Base-by-base conservation (phyloP, 64 coral and sea anemone genomes). In the Acropora yongei region DNA sequence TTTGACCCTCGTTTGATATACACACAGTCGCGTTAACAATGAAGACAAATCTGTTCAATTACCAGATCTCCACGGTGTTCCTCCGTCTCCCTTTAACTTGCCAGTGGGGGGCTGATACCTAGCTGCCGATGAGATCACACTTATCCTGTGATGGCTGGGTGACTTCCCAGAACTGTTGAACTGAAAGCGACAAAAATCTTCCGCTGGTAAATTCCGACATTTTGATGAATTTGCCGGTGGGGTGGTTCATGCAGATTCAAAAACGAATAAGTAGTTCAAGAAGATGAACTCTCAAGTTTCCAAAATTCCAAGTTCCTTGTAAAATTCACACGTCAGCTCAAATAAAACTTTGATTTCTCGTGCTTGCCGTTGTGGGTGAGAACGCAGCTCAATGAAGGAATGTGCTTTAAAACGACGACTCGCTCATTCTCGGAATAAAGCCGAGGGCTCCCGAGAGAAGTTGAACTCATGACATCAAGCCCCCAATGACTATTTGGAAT, bases 81-180 rank as follows among this genome's bases (percentile, higher is more conserved):
- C 74, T 41, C 92, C 92, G 41, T 94, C 92, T 2, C 71, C 76
- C 61, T 83, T 89, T 47, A 78, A 43, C 77, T 83, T 94, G 20
- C 87, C 87, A 61, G 82, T 68, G 49, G 86, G 48, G 57, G 86
- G 86, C 41, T 75, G 72, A 50, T 30, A 84, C 84, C 91, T 97
- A 30, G 95, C 83, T 30, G 85, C 95, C 3, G 95, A 97, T 40
- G 95, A 97, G 46, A 92, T 93, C 4, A 97, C 89, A 30, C 95
- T 91, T 65, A 97, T 91, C 16, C 91, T 79, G 3, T 94, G 92
- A 84, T 89, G 87, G 30, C 82, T 91, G 0, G 95, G 95, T 1
- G 95, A 97, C 53, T 97, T 97, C 0, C 95, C 95, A n/a, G 95
- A 97, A 67, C 95, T 97, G 92, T 97, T 97, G 50, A 94, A 97